Percentiles rank a stretch among this genome's conserved stretches.
phyloP scores from a whole-genome alignment of 1,140 invertebrate species.

The Heliothis subflexa region DNA sequence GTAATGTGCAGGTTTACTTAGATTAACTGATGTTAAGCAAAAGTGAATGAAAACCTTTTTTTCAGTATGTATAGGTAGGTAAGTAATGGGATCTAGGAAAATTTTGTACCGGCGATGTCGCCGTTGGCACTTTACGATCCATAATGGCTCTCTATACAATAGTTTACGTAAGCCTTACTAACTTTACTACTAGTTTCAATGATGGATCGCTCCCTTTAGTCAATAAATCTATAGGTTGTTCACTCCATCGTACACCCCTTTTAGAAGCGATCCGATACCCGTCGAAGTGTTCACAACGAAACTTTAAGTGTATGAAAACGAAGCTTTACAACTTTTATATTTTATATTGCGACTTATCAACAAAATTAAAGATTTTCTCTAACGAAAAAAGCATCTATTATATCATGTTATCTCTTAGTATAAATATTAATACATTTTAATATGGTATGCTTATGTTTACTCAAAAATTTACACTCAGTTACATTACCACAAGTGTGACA shows the following conservation, averaged over 20 bases:
- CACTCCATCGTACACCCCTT: slow-evolving; percentile 4
- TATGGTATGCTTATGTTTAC: no score
- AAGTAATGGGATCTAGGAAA: background rate
- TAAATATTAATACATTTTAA: no score
- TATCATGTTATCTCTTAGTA: no score
- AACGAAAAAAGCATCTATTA: no score
- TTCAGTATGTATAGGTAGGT: background rate
- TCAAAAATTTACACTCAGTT: no score
- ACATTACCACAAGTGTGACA: background rate
- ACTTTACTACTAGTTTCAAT: slow-evolving; percentile 28
- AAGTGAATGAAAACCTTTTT: no score
- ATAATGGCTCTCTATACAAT: background rate
- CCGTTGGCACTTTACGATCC: background rate
- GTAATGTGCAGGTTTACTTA: no score
- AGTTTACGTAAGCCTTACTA: slow-evolving; percentile 12
- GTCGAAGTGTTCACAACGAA: background rate
- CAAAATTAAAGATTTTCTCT: no score
- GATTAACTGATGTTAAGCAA: no score
- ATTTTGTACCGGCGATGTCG: background rate
- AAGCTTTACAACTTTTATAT: no score
- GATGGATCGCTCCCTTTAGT: slow-evolving; percentile 31
- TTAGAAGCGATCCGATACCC: background rate
- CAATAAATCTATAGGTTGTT: background rate
- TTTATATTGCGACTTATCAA: no score
- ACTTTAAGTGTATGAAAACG: no score